Conservation (phyloP, 2,113 vertebrate genomes). For the Martes martes region DNA sequence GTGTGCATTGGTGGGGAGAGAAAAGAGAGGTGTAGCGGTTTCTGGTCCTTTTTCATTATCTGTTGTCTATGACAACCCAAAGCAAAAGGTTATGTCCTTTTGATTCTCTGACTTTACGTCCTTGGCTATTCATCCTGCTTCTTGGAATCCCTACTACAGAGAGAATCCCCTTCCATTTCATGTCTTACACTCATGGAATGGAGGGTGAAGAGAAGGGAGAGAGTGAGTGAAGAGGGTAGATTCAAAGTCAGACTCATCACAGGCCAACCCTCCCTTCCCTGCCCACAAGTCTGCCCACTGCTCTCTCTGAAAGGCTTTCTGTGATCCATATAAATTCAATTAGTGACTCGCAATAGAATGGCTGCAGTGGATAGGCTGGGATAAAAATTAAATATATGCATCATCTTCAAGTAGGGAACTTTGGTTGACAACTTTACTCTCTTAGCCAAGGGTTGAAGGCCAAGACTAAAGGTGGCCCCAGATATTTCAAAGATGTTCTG, state of each 20-base stretch:
- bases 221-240: not conserved
- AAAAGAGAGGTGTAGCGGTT: not conserved
- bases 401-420: slow-evolving; percentile 33
- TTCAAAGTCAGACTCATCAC: slow-evolving; percentile 42
- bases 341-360: slow-evolving; percentile 53
- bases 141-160: not conserved
- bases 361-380: not conserved
- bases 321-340: slow-evolving; percentile 73
- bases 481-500: not conserved
- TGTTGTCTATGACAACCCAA: not conserved
- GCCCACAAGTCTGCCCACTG: not conserved
- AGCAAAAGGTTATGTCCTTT: not conserved
- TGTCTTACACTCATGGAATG: not conserved
- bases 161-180: slow-evolving; percentile 26
- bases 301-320: slow-evolving; percentile 74
- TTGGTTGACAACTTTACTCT: slow-evolving; percentile 48
- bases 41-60: not conserved
- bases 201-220: not conserved
- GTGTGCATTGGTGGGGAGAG: not conserved
- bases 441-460: slow-evolving; percentile 11
- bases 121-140: not conserved
- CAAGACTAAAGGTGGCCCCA: not conserved
- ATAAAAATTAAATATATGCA: slow-evolving; percentile 50
- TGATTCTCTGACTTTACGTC: not conserved
- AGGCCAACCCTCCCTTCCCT: not conserved